Evolutionary conservation across 2,797 vertebrate species (phyloP), one percentile per base, ranked within the genome.

Genomic region (Helicolenus hilgendorfi): DNA sequence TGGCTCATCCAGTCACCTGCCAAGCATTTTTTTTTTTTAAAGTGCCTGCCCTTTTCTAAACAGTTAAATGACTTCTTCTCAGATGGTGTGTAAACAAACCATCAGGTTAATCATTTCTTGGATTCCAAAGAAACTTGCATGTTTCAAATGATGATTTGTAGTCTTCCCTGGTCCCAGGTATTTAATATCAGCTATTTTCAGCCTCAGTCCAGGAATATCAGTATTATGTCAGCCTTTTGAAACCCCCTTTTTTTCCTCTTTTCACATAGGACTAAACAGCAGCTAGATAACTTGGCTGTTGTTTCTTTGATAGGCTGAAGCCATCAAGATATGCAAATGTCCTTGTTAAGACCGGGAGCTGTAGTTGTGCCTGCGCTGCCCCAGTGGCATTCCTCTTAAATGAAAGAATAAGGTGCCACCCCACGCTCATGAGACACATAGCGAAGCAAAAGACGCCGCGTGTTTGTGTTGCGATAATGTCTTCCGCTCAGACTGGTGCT

Each of bases 381-480:
- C 59, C 73, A 11, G 11, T 36, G 41, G 49, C 38, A 72, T 79
- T 84, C 14, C 18, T 65, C n/a, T 79, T 58, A 78, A 81, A 85
- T 77, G 31, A 89, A 53, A 53, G 41, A 55, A 90, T 78, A 72
- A 60, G n/a, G n/a, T 38, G 45, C 62, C 31, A 55, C 27, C 24
- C 11, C 59, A 38, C 31, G 11, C 70, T 84, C 73, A 55, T 2
- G 45, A 77, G 68, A 83, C 79, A 68, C 70, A 45, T 62, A 74
- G 84, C 56, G 70, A 56, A 87, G 33, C 22, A 3, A 73, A 79
- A 72, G 38, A 81, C 38, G 9, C 10, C 24, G 22, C 71, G 18
- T 86, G 55, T 89, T 88, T 83, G 53, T 85, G 63, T 55, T 22
- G 38, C 74, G 62, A 88, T 80, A 62, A 59, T 72, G 67, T 63